Percentiles rank a stretch among this genome's conserved stretches.
phyloP scores from a whole-genome alignment of 2,888 invertebrate species.

The Drosophila meridionalis region DNA sequence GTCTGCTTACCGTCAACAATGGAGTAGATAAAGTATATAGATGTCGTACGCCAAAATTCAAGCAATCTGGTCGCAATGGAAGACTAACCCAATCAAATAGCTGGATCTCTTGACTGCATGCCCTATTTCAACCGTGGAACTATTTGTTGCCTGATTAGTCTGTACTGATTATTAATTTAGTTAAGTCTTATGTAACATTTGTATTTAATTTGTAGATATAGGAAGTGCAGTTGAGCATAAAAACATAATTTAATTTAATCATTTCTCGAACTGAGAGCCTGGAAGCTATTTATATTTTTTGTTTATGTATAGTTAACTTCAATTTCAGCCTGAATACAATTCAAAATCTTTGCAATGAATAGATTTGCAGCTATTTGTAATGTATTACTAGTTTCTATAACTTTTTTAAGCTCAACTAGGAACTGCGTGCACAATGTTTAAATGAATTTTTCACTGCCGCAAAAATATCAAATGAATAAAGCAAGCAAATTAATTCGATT shows the following conservation, averaged over 20 bases:
- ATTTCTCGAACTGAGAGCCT: too few species aligned
- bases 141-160: conserved; percentile 27
- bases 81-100: neutral
- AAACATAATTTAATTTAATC: conserved; percentile 24
- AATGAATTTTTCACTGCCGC: conserved; percentile 36
- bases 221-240: conserved; percentile 38
- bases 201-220: conserved; percentile 22
- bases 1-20: neutral
- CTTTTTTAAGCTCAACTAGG: conserved; percentile 30
- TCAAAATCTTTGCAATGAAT: conserved; percentile 18
- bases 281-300: neutral
- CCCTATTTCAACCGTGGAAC: neutral
- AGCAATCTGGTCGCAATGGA: neutral
- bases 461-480: conserved; percentile 35
- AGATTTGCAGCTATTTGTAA: conserved; percentile 26
- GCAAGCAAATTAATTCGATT: conserved; percentile 17
- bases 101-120: neutral
- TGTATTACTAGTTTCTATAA: conserved; percentile 15
- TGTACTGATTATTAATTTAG: conserved; percentile 50
- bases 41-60: neutral
- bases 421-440: conserved; percentile 27
- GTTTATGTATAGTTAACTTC: conserved; percentile 13
- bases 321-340: conserved; percentile 37
- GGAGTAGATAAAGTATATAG: neutral
- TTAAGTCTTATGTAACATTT: conserved; percentile 33